These are phyloP conservation scores for Tympanoctomys barrerae DNA, from an alignment of 2,797 vertebrate genomes.

Conservation along the genomic window DNA sequence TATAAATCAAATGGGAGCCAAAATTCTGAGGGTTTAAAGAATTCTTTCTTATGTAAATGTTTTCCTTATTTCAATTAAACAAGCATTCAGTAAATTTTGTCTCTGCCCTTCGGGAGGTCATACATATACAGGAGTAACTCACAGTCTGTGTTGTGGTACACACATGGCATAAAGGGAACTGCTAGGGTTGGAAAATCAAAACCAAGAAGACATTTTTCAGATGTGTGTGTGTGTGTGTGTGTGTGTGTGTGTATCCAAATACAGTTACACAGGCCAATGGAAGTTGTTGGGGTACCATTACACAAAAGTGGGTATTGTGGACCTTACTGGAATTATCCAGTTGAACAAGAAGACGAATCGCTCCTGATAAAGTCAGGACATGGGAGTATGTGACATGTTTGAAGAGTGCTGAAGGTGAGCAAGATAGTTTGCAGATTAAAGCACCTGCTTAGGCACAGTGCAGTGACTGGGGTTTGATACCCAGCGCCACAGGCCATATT, in stretches of 20 bases:
- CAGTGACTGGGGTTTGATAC: too few relatives aligned
- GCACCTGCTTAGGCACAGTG: too few relatives aligned
- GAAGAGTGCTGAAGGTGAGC: background rate
- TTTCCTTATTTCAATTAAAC: constrained; percentile 27
- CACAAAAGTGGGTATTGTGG: background rate
- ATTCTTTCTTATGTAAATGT: constrained; percentile 1
- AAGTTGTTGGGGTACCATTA: background rate
- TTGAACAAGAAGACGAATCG: background rate
- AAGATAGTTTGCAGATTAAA: too few relatives aligned
- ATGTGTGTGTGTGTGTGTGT: background rate
- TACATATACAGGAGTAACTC: background rate
- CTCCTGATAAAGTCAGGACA: background rate
- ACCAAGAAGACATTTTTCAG: background rate
- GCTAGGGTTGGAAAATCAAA: background rate
- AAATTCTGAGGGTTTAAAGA: constrained; percentile 39
- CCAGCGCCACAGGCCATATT: too few relatives aligned
- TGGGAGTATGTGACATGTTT: background rate
- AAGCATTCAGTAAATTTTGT: constrained; percentile 11
- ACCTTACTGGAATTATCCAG: background rate
- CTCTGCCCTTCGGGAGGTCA: background rate
- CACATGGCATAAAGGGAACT: background rate
- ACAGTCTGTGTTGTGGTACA: background rate
- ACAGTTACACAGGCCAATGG: background rate
- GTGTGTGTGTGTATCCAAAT: background rate
- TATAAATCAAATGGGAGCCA: background rate